These are phyloP conservation scores for Chiloscyllium plagiosum DNA, from an alignment of 2,113 vertebrate species.

Conservation along the genomic window DNA sequence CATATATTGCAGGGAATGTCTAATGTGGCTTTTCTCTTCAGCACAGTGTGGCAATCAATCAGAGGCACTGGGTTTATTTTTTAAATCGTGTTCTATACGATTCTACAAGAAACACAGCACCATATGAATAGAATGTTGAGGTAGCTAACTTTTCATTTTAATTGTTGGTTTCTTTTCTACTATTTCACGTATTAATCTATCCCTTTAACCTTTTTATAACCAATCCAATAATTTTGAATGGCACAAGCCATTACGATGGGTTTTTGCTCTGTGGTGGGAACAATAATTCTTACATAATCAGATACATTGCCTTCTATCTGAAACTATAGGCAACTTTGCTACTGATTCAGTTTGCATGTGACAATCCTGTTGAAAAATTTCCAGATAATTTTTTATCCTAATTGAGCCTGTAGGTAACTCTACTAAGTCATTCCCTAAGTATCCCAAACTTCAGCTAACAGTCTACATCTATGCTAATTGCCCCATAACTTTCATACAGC, in stretches of 20 bases:
- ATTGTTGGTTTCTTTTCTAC: constrained; percentile 20
- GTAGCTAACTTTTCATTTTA: constrained; percentile 34
- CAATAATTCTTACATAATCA: background rate
- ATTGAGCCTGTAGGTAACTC: background rate
- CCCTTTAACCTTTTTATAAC: background rate
- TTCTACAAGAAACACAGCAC: background rate
- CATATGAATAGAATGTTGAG: constrained; percentile 45
- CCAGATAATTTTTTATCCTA: background rate
- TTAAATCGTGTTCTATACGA: background rate
- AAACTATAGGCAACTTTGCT: background rate
- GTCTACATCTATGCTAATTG: no score
- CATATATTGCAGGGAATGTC: constrained; percentile 62
- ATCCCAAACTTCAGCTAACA: background rate
- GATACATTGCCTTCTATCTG: background rate
- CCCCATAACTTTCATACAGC: no score
- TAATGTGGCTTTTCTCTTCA: constrained; percentile 53
- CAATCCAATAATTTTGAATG: background rate
- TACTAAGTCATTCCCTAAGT: background rate
- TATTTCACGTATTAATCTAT: constrained; percentile 27
- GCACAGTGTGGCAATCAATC: constrained; percentile 55
- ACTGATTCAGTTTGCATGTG: no score
- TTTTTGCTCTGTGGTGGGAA: background rate
- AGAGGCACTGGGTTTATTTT: constrained; percentile 57
- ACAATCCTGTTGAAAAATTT: background rate
- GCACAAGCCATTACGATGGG: background rate